phyloP scores from a whole-genome alignment of 2,797 vertebrate genomes.

The Novumbra hubbsi region DNA sequence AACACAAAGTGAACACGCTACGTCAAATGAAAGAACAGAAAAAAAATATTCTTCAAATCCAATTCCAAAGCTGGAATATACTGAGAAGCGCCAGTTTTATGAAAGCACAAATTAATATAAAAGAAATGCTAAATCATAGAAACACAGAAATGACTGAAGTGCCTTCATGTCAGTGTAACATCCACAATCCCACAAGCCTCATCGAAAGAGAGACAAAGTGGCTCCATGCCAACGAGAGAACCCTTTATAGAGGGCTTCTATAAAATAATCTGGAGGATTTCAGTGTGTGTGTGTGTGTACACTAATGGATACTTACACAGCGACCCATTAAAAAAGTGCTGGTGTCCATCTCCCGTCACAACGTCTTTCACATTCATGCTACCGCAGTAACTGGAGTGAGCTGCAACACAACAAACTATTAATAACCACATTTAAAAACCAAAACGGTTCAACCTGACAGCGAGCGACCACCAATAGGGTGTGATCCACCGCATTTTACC shows the following conservation, averaged over 20 bases:
- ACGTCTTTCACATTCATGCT: constrained; percentile 82
- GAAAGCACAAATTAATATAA: not conserved
- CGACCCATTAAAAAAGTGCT: constrained; percentile 75
- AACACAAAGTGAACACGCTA: constrained; percentile 3
- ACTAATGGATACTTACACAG: constrained; percentile 80
- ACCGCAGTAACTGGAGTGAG: constrained; percentile 82
- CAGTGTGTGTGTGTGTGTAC: constrained; percentile 6
- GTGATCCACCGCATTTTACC: not conserved
- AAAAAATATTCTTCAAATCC: not conserved
- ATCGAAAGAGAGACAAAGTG: not conserved
- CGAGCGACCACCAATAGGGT: not conserved
- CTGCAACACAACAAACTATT: constrained; percentile 74
- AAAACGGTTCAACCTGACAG: not conserved
- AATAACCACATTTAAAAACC: constrained; percentile 31
- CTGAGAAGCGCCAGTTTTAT: not conserved
- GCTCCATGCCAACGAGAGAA: not conserved
- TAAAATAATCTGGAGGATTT: constrained; percentile 16
- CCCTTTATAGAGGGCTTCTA: not conserved
- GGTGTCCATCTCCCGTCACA: constrained; percentile 78
- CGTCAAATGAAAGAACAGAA: not conserved
- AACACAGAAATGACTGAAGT: too few relatives aligned
- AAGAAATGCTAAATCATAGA: too few relatives aligned
- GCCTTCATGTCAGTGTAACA: too few relatives aligned
- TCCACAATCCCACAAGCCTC: not conserved
- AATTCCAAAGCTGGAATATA: not conserved